Percentiles rank a stretch among this genome's conserved stretches.
Conservation (phyloP, 1,140 invertebrate species). For the Medauroidea extradentata region DNA sequence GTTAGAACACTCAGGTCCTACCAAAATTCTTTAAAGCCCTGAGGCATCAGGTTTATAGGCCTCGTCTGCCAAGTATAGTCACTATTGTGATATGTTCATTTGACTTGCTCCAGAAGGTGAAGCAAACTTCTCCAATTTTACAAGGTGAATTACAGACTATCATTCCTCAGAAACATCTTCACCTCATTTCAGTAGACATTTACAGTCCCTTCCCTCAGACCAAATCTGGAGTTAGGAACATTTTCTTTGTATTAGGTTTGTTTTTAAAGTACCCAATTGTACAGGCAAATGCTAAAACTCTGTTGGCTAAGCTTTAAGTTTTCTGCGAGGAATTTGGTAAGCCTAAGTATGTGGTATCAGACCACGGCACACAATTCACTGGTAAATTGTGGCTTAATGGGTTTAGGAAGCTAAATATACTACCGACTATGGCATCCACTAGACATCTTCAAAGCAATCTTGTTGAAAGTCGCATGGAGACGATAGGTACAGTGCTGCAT, state of each 20-base stretch:
- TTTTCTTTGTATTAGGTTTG: background rate
- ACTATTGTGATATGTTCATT: background rate
- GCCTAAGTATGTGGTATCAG: background rate
- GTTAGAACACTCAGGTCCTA: background rate
- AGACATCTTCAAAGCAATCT: background rate
- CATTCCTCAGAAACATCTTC: background rate
- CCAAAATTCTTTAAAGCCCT: background rate
- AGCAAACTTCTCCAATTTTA: background rate
- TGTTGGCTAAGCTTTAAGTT: background rate
- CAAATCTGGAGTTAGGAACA: background rate
- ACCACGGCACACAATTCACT: background rate
- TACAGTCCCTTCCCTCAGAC: background rate
- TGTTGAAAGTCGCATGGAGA: background rate
- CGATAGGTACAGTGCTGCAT: background rate
- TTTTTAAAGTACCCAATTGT: background rate
- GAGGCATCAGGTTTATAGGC: background rate
- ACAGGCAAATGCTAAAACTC: background rate
- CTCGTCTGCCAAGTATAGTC: background rate
- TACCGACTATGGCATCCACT: background rate
- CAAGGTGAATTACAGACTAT: background rate
- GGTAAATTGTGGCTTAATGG: background rate
- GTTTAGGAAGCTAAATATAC: background rate
- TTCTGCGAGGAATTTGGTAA: background rate
- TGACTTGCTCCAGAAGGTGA: background rate
- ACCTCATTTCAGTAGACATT: background rate